phyloP scores from a whole-genome alignment of 2,797 vertebrate genomes.

The Sebastes kiyomatsui region DNA sequence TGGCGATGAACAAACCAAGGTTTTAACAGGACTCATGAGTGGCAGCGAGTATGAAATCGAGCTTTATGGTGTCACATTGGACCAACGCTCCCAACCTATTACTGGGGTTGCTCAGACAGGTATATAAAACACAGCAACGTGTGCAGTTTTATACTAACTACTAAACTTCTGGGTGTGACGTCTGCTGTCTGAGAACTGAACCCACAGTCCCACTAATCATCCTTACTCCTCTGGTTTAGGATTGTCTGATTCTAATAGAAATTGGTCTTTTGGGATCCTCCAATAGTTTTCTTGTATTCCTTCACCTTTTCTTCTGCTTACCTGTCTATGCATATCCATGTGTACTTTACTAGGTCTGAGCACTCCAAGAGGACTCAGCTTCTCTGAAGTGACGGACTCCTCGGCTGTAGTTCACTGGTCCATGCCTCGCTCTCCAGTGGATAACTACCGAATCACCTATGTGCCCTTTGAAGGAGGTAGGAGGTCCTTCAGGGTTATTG shows the following conservation, averaged over 20 bases:
- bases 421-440: constrained; percentile 79
- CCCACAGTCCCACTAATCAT: constrained; percentile 34
- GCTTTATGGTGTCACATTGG: constrained; percentile 89
- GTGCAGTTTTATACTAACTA: constrained; percentile 26
- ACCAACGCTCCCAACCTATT: constrained; percentile 90
- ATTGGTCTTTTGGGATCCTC: constrained; percentile 5
- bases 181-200: constrained; percentile 5
- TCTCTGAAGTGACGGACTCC: constrained; percentile 90
- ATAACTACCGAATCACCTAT: constrained; percentile 89
- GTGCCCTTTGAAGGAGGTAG: constrained; percentile 88
- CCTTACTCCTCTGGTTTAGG: constrained; percentile 38
- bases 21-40: constrained; percentile 88
- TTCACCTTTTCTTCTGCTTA: constrained; percentile 19
- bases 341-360: constrained; percentile 82
- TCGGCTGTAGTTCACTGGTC: constrained; percentile 88
- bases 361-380: constrained; percentile 86
- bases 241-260: constrained; percentile 13
- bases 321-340: constrained; percentile 2
- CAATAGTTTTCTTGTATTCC: neutral
- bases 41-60: constrained; percentile 95
- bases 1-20: constrained; percentile 87
- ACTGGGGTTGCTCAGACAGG: constrained; percentile 91
- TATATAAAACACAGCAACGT: constrained; percentile 70
- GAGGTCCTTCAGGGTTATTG: neutral
- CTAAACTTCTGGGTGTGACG: neutral